phyloP scores from a whole-genome alignment of 2,888 invertebrate species.

The Caenorhabditis zanzibari region DNA sequence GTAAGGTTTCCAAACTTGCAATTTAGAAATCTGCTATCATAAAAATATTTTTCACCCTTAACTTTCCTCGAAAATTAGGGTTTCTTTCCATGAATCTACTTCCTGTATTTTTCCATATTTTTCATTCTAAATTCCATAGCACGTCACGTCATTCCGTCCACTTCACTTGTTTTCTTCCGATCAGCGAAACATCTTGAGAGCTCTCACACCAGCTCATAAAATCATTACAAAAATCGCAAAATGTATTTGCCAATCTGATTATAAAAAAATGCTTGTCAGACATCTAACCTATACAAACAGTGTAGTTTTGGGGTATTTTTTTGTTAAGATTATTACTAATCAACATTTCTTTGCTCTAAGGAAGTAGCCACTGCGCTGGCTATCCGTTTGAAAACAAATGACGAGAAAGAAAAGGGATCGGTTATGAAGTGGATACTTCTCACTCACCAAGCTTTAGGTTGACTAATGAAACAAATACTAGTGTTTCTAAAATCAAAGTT shows the following conservation, averaged over 20 bases:
- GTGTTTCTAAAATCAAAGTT: neutral
- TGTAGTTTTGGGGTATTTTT: conserved; percentile 13
- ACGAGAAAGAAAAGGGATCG: conserved; percentile 23
- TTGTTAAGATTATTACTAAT: conserved; percentile 8
- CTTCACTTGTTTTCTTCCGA: conserved; percentile 41
- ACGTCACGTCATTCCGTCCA: conserved; percentile 35
- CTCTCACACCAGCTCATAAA: conserved; percentile 3
- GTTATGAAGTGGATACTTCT: conserved; percentile 61
- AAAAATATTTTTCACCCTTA: neutral
- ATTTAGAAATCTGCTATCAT: too few relatives aligned
- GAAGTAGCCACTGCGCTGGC: conserved; percentile 5
- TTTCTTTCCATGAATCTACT: conserved; percentile 4
- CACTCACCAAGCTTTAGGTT: conserved; percentile 9
- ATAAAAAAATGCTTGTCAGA: conserved; percentile 15
- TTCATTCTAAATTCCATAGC: neutral
- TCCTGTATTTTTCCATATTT: neutral
- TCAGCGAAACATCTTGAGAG: conserved; percentile 51
- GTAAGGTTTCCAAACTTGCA: conserved; percentile 16
- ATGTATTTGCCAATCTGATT: conserved; percentile 48
- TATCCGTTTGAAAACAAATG: conserved; percentile 51
- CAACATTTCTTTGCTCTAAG: neutral
- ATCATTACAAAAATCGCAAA: conserved; percentile 37
- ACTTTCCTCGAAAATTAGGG: too few relatives aligned
- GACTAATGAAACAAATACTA: neutral
- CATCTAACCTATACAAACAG: conserved; percentile 51